phyloP scores from a whole-genome alignment of 2,797 vertebrate genomes.

The Todus mexicanus region DNA sequence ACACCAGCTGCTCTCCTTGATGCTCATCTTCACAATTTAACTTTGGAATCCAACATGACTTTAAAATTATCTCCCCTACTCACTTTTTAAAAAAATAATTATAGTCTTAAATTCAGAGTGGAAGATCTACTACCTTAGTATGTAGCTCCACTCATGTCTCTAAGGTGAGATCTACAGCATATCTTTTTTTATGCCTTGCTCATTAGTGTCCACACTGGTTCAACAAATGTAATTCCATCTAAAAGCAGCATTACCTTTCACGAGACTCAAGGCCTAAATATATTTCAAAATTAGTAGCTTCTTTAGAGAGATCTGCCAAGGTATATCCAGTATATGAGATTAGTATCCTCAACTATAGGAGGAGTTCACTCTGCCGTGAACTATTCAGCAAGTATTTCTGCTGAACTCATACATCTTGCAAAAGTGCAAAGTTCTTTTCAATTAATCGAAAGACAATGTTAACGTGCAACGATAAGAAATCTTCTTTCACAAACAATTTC shows the following conservation, averaged over 20 bases:
- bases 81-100: background rate
- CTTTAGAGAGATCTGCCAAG: background rate
- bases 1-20: background rate
- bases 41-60: background rate
- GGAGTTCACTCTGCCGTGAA: background rate
- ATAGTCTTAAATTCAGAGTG: background rate
- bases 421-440: background rate
- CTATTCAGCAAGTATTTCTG: constrained; percentile 26
- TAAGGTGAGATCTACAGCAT: background rate
- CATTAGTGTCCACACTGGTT: background rate
- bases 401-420: background rate
- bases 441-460: background rate
- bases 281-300: background rate
- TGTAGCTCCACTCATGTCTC: background rate
- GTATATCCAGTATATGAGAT: background rate
- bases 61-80: background rate
- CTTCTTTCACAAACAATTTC: background rate
- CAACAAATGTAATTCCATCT: background rate
- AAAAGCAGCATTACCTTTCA: background rate
- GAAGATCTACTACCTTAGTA: background rate
- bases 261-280: background rate
- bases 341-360: background rate
- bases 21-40: background rate
- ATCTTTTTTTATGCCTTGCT: background rate
- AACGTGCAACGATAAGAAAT: background rate